Conservation (phyloP, 2,113 vertebrate species). For the Phodopus roborovskii region DNA sequence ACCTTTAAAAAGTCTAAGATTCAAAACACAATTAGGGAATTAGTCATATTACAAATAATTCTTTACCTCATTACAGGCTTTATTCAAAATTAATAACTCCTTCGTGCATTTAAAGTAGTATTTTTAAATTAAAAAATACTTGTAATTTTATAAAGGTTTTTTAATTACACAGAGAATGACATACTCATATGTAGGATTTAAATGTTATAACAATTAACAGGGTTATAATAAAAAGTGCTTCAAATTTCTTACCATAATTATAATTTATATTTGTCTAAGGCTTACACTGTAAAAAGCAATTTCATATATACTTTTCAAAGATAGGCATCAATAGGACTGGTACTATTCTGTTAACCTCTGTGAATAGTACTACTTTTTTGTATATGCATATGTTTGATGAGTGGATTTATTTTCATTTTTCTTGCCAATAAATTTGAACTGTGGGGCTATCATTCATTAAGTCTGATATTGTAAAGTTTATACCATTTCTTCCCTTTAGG, state of each 20-base stretch:
- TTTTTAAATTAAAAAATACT: constrained; percentile 37
- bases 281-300: constrained; percentile 20
- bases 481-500: background rate
- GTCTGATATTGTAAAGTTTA: background rate
- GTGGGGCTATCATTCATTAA: background rate
- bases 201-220: constrained; percentile 36
- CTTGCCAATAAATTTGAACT: background rate
- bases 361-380: constrained; percentile 31
- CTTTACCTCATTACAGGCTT: constrained; percentile 54
- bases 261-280: constrained; percentile 44
- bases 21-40: constrained; percentile 64
- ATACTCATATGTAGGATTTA: constrained; percentile 30
- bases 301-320: constrained; percentile 55
- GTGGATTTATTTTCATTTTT: background rate
- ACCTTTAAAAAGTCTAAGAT: constrained; percentile 52
- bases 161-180: constrained; percentile 11
- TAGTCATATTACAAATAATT: constrained; percentile 39
- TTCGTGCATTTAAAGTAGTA: constrained; percentile 59
- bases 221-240: constrained; percentile 63
- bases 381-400: background rate
- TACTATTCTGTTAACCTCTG: background rate
- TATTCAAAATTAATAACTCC: constrained; percentile 29
- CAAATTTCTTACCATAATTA: constrained; percentile 50
- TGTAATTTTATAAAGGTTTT: constrained; percentile 31
- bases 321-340: constrained; percentile 50